A percentile compares a stretch with the other conserved stretches of the same genome.
Evolutionary conservation across 2,113 vertebrate species (phyloP).

Genomic region (Dasyprocta punctata): DNA sequence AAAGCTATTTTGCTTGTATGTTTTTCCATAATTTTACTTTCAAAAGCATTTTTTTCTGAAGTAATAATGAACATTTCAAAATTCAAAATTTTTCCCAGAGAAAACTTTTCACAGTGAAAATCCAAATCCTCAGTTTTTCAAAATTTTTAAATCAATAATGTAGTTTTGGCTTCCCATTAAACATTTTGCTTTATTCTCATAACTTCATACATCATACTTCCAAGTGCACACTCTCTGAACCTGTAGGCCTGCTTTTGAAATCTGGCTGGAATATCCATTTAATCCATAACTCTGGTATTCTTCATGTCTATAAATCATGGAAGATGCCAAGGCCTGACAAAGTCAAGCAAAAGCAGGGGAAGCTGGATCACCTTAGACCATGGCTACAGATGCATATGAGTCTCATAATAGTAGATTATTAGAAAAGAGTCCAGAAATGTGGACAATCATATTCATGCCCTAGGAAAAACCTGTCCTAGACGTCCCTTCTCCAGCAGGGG

Average conservation of each 20-base stretch:
- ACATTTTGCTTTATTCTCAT: neutral
- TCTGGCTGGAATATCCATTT: neutral
- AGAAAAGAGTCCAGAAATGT: neutral
- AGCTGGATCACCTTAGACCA: neutral
- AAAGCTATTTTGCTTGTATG: neutral
- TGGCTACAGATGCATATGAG: neutral
- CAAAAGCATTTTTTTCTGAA: neutral
- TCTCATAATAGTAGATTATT: neutral
- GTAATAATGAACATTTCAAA: neutral
- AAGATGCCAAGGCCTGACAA: neutral
- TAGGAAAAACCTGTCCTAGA: neutral
- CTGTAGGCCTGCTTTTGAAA: neutral
- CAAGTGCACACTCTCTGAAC: neutral
- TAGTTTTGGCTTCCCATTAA: no score
- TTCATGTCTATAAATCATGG: neutral
- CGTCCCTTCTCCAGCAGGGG: neutral
- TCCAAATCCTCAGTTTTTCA: no score
- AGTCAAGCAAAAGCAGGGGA: neutral
- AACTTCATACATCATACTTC: neutral
- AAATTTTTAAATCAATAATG: no score
- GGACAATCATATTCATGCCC: neutral
- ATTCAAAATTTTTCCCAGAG: neutral
- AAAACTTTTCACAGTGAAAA: no score
- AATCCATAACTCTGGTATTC: neutral
- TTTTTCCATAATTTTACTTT: neutral